Evolutionary conservation across 2,113 vertebrate genomes (phyloP), one percentile per base, ranked within the genome.

Genomic region (Eptesicus fuscus): DNA sequence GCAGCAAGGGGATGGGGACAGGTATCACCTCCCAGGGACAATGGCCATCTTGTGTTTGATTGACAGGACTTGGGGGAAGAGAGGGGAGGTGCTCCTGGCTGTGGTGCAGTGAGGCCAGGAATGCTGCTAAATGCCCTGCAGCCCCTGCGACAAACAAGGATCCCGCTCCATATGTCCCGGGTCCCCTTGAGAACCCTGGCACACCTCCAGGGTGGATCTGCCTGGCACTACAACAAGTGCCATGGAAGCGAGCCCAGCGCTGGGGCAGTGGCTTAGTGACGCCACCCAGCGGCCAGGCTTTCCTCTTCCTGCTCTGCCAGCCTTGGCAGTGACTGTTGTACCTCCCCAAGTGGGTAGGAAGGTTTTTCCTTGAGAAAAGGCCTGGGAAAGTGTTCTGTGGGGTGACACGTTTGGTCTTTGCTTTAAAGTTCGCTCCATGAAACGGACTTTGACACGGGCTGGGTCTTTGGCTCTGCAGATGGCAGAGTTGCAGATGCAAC

Each of bases 401-500:
- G 40, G 16, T 51, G 71, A 23, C 7, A 4, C 35, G 1, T 22
- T 67, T 9, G 9, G 44, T 5, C 56, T 30, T 14, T 59, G 76
- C 80, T 90, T 69, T 70, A 51, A 92, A 42, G 13, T 18, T 59
- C 56, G 10, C 56, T 59, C 56, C 9, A 4, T 25, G 56, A 59
- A 59, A 59, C 56, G 51, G 70, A 40, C 1, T 56, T 53, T 61
- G 28, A 32, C 22, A 7, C 0, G 23, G 83, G 87, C 88, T 32
- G 92, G 79, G 20, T 90, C 12, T 95, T 74, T 59, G 93, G 5
- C 63, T 87, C 23, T 44, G n/a, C 96, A 99, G 99, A 97, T 99
- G 94, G 99, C 99, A 91, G 98, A 98, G 96, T 94, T 99, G 28
- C 99, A 99, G 97, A 9, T 3, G 9, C 56, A 59, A 25, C 9